Evolutionary conservation across 2,797 vertebrate species (phyloP).

Genomic region (Phalanger gymnotis): DNA sequence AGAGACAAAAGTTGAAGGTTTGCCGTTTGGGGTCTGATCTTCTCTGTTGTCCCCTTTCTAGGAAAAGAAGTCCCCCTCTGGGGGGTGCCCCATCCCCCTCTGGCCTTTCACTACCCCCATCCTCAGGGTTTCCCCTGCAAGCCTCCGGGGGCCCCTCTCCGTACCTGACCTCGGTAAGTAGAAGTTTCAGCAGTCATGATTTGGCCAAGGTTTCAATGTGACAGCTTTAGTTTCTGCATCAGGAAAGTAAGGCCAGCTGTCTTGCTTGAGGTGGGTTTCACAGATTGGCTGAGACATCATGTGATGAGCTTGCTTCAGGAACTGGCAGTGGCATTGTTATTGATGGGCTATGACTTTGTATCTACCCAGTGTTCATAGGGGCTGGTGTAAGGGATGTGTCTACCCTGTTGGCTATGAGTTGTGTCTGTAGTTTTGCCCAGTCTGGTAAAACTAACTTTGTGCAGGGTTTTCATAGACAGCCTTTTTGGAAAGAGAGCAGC

Average conservation of each 20-base stretch:
- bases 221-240: background rate
- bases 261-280: background rate
- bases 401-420: background rate
- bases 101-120: constrained; percentile 81
- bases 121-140: constrained; percentile 81
- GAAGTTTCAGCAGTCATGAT: constrained; percentile 22
- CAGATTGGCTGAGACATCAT: background rate
- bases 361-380: background rate
- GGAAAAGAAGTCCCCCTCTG: constrained; percentile 82
- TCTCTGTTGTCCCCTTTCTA: constrained; percentile 62
- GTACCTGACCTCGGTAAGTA: constrained; percentile 82
- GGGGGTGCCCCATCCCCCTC: constrained; percentile 79
- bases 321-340: background rate
- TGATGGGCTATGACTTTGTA: background rate
- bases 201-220: background rate
- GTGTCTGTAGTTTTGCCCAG: background rate
- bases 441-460: background rate
- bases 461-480: background rate
- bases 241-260: constrained; percentile 28
- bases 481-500: background rate
- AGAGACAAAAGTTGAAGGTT: background rate
- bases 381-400: background rate
- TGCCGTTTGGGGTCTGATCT: constrained; percentile 45
- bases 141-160: constrained; percentile 78
- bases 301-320: background rate